Evolutionary conservation across 2,888 invertebrate species (phyloP).

Genomic region (Arge pagana): DNA sequence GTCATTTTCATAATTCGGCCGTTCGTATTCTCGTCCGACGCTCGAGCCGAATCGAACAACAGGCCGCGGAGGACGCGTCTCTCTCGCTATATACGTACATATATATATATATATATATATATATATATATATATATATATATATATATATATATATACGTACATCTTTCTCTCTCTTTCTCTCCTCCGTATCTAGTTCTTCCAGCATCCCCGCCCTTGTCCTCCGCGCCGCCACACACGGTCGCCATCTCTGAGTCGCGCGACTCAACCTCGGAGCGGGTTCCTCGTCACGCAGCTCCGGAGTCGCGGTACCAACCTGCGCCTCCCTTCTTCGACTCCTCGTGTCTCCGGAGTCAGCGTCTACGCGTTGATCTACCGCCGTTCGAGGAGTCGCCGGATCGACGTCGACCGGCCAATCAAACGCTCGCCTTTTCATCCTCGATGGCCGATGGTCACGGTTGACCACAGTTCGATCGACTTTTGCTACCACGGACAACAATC

Average conservation of each 20-base stretch:
- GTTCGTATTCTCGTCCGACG: constrained; percentile 64
- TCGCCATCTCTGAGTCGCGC: not conserved
- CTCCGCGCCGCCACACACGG: not conserved
- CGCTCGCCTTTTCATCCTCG: constrained; percentile 22
- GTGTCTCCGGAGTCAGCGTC: constrained; percentile 41
- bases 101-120: too few relatives aligned
- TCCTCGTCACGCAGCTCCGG: constrained; percentile 39
- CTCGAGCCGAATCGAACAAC: constrained; percentile 63
- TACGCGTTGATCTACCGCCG: constrained; percentile 43
- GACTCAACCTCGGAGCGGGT: not conserved
- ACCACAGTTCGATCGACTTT: constrained; percentile 9
- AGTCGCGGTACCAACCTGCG: constrained; percentile 38
- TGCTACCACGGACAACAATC: too few relatives aligned
- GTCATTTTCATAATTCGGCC: constrained; percentile 67
- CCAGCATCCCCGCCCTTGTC: not conserved
- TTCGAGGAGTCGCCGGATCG: constrained; percentile 38
- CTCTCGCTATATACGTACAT: not conserved
- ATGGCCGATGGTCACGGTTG: constrained; percentile 8
- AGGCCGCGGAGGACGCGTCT: constrained; percentile 53
- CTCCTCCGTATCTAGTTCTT: not conserved
- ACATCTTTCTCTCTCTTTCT: constrained; percentile 15
- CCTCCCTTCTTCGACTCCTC: too few relatives aligned
- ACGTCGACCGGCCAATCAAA: constrained; percentile 42
- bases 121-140: too few relatives aligned
- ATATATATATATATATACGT: too few relatives aligned